A percentile compares a stretch with the other conserved stretches of the same genome.
Conservation (phyloP, 2,113 vertebrate species). For the Addax nasomaculatus region DNA sequence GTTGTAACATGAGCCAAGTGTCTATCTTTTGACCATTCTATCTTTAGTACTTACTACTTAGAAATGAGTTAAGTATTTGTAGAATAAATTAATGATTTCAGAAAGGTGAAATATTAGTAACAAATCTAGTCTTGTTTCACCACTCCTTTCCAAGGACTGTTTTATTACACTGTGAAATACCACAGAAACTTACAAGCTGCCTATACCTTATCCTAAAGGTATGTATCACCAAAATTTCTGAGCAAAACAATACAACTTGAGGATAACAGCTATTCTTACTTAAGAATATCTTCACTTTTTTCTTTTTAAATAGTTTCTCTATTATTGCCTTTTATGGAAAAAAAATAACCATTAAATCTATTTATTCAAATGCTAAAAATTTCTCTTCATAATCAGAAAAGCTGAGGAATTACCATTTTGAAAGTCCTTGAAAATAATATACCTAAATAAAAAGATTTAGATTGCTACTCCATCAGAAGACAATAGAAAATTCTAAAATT, state of each 20-base stretch:
- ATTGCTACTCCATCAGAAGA: conserved; percentile 73
- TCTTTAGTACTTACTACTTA: background rate
- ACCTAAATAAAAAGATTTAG: conserved; percentile 69
- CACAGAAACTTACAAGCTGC: background rate
- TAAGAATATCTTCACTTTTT: conserved; percentile 34
- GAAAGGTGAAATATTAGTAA: conserved; percentile 4
- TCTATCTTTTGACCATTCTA: background rate
- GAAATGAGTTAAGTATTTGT: background rate
- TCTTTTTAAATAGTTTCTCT: conserved; percentile 29
- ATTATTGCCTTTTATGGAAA: conserved; percentile 58
- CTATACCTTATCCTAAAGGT: background rate
- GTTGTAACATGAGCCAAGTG: accelerated
- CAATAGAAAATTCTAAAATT: conserved; percentile 72
- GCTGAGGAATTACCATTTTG: conserved; percentile 68
- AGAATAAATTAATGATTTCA: background rate
- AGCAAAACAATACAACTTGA: conserved; percentile 24
- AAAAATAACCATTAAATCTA: conserved; percentile 46
- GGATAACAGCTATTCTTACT: conserved; percentile 21
- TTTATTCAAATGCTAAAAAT: conserved; percentile 69
- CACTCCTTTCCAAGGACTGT: background rate
- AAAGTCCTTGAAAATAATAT: conserved; percentile 75
- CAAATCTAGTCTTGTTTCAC: background rate
- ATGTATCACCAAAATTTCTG: background rate
- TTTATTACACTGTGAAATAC: background rate
- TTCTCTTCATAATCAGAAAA: conserved; percentile 62